Base-by-base conservation (phyloP, 2,888 invertebrate species). In the Orchesellides sinensis region DNA sequence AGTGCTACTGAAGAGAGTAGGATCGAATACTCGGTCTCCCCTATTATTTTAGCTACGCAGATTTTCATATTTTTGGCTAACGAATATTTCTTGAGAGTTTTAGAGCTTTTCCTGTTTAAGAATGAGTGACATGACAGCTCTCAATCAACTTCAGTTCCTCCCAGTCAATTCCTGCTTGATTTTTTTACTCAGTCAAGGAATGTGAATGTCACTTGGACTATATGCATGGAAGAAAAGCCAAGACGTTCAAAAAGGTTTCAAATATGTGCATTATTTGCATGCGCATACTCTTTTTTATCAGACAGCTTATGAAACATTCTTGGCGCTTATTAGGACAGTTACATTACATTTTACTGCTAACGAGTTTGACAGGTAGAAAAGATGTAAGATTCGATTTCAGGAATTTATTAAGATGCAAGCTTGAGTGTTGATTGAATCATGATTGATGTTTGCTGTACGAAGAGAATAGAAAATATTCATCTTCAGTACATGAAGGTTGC, bases 81-180 rank as follows among this genome's bases (percentile, higher is more conserved):
- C 70, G 68, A 68, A 59, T 61, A 69, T 70, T 70, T 52, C 32
- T 66, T 29, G 47, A 80, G 56, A 63, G 63, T 61, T 69, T 59
- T 59, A 77, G 35, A 70, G 49, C 61, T 35, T 73, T 80, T 80
- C 80, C 72, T 80, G 72, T 73, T 72, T 72, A 63, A 45, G 80
- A 80, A 73, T 80, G 80, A 80, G 70, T 80, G 80, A 80, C 80
- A 80, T 80, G 80, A 80, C 80, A 80, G 80, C 80, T 72, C 65
- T 80, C 80, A 80, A 80, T 80, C 80, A 80, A 65, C 72, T 80
- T 66, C 40, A 80, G 80, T 72, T 80, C 80, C 80, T 80, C 80
- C 80, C 72, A 80, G 80, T 80, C 80, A 66, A 80, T 80, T 80
- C 35, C 65, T 56, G 19, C 54, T 49, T 59, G 68, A 27, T 14